These are phyloP conservation scores for Cerastis leucographa DNA, from an alignment of 2,888 invertebrate genomes.

Conservation along the genomic window DNA sequence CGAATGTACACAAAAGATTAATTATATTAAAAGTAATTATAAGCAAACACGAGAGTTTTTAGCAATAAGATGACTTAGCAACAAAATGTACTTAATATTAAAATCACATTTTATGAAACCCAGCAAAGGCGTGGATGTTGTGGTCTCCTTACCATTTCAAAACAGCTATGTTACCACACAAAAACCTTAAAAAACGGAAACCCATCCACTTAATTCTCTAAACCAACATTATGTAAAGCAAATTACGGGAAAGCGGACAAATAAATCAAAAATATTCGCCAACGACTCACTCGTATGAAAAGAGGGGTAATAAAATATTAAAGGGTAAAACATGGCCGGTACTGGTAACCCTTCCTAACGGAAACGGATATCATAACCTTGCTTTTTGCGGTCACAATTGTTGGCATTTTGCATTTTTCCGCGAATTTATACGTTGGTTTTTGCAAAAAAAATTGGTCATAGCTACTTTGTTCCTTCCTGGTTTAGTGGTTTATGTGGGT, in stretches of 20 bases:
- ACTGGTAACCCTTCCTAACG: slow-evolving; percentile 74
- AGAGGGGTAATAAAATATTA: slow-evolving; percentile 72
- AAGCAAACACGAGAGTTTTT: neutral
- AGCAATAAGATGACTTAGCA: neutral
- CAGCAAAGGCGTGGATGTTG: neutral
- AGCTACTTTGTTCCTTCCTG: slow-evolving; percentile 37
- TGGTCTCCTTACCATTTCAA: neutral
- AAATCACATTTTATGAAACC: neutral
- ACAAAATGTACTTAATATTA: neutral
- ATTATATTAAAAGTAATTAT: too few species aligned
- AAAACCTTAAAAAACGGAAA: slow-evolving; percentile 57
- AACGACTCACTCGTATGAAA: slow-evolving; percentile 64
- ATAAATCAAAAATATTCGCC: slow-evolving; percentile 69
- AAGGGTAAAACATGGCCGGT: slow-evolving; percentile 75
- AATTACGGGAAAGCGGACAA: slow-evolving; percentile 63
- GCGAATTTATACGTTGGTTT: slow-evolving; percentile 53
- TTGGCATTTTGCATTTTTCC: slow-evolving; percentile 71
- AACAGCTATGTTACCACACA: slow-evolving; percentile 9
- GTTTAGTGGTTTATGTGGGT: slow-evolving; percentile 23
- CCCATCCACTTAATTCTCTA: slow-evolving; percentile 60
- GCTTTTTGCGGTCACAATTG: slow-evolving; percentile 74
- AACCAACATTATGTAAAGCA: slow-evolving; percentile 68
- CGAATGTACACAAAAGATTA: too few species aligned
- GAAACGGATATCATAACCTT: slow-evolving; percentile 79
- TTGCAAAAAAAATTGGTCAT: slow-evolving; percentile 45